Conservation (phyloP, 2,888 invertebrate genomes). For the Eledona agricola region DNA sequence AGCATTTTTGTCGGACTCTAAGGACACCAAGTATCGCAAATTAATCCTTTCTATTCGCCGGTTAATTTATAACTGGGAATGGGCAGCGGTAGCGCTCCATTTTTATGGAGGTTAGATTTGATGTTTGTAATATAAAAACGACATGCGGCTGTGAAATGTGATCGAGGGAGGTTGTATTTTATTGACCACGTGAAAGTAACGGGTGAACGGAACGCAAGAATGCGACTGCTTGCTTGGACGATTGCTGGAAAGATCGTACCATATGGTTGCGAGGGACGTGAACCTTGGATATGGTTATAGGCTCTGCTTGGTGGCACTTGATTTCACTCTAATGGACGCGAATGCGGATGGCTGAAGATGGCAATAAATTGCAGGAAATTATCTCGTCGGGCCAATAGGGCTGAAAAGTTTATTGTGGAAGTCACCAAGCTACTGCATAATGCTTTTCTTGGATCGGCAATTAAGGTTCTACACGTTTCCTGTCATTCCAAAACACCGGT, state of each 20-base stretch:
- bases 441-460: no score
- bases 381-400: no score
- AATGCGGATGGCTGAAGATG: no score
- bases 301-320: constrained; percentile 5
- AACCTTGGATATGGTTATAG: constrained; percentile 1
- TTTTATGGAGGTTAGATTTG: constrained; percentile 31
- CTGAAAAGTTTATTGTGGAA: no score
- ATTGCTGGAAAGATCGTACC: constrained; percentile 24
- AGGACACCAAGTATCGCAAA: constrained; percentile 29
- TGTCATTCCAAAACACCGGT: no score
- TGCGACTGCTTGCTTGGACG: constrained; percentile 9
- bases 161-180: constrained; percentile 36
- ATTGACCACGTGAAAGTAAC: constrained; percentile 36
- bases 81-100: constrained; percentile 7
- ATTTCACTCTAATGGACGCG: constrained; percentile 7
- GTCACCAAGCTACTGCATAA: no score
- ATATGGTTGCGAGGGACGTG: constrained; percentile 29
- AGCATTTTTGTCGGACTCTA: constrained; percentile 8
- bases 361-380: no score
- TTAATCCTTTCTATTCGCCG: constrained; percentile 33
- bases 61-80: constrained; percentile 14
- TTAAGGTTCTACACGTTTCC: no score
- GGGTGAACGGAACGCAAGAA: constrained; percentile 32
- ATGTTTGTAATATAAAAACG: constrained; percentile 16
- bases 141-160: constrained; percentile 34